These are phyloP conservation scores for Megathymus violae DNA, from an alignment of 1,140 invertebrate genomes.

Conservation along the genomic window DNA sequence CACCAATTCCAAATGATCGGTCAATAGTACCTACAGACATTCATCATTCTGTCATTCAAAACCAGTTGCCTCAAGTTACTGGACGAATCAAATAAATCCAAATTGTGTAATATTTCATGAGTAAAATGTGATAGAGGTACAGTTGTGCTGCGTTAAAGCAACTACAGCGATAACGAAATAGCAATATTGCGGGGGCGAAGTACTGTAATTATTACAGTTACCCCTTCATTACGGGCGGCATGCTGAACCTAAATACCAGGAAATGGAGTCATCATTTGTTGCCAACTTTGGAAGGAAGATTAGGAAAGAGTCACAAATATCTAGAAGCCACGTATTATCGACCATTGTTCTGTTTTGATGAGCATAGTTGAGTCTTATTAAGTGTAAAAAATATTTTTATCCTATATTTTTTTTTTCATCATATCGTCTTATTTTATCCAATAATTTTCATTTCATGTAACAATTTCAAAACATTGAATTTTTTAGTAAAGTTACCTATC, in stretches of 20 bases:
- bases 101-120: slow-evolving; percentile 18
- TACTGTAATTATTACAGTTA: slow-evolving; percentile 42
- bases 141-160: slow-evolving; percentile 27
- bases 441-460: too few species aligned
- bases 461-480: too few species aligned
- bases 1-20: neutral
- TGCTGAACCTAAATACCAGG: slow-evolving; percentile 60
- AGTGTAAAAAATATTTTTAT: too few species aligned
- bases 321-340: too few species aligned
- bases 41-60: slow-evolving; percentile 3
- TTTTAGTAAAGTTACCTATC: too few species aligned
- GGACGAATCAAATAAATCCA: slow-evolving; percentile 1
- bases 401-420: too few species aligned
- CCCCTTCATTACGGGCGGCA: slow-evolving; percentile 55
- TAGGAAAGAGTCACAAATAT: slow-evolving; percentile 34
- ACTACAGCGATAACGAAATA: slow-evolving; percentile 37
- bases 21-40: neutral
- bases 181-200: slow-evolving; percentile 32
- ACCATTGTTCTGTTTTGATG: too few species aligned
- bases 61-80: neutral
- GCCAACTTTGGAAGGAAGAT: slow-evolving; percentile 37
- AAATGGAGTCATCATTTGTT: slow-evolving; percentile 46
- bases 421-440: too few species aligned
- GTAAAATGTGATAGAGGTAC: slow-evolving; percentile 21
- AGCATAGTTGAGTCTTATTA: too few species aligned